These are phyloP conservation scores for Phenganax stokvisi DNA, from an alignment of 92 coral and sea anemone genomes.

Conservation along the genomic window DNA sequence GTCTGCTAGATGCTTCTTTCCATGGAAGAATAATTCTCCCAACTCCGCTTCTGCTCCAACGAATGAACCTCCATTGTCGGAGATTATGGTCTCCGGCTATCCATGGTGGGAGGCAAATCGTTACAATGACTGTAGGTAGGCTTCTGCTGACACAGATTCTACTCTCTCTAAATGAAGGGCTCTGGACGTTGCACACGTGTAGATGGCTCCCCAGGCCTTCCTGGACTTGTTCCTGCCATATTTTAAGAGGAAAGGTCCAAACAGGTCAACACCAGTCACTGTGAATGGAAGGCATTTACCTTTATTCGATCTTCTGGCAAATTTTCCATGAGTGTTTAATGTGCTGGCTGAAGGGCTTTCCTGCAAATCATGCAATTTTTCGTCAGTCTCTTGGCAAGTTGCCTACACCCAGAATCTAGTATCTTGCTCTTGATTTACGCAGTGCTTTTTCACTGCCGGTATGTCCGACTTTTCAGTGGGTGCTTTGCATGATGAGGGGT, in stretches of 20 bases:
- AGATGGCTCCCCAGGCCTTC: constrained; percentile 39
- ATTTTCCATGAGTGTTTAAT: constrained; percentile 50
- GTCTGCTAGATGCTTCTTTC: constrained; percentile 39
- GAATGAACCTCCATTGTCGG: constrained; percentile 49
- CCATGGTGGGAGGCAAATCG: constrained; percentile 48
- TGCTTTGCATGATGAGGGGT: constrained; percentile 41
- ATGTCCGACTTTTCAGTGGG: constrained; percentile 28
- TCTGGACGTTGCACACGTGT: constrained; percentile 43
- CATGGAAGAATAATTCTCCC: constrained; percentile 28
- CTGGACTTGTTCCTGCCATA: constrained; percentile 17
- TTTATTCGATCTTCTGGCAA: constrained; percentile 46
- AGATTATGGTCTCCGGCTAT: constrained; percentile 44
- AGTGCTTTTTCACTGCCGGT: constrained; percentile 49
- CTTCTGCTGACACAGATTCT: constrained; percentile 38
- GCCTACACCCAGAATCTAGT: constrained; percentile 34
- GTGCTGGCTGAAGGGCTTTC: constrained; percentile 46
- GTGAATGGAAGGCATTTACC: constrained; percentile 46
- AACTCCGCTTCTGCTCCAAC: constrained; percentile 49
- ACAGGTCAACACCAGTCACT: constrained; percentile 49
- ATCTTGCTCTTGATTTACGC: constrained; percentile 41
- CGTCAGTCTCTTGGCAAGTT: constrained; percentile 33
- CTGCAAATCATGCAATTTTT: constrained; percentile 38
- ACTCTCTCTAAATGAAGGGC: constrained; percentile 43
- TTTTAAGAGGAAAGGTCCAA: constrained; percentile 50
- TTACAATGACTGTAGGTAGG: constrained; percentile 43